Conservation (phyloP, 53 echinoderm and acorn worm species). For the Glandiceps talaboti region DNA sequence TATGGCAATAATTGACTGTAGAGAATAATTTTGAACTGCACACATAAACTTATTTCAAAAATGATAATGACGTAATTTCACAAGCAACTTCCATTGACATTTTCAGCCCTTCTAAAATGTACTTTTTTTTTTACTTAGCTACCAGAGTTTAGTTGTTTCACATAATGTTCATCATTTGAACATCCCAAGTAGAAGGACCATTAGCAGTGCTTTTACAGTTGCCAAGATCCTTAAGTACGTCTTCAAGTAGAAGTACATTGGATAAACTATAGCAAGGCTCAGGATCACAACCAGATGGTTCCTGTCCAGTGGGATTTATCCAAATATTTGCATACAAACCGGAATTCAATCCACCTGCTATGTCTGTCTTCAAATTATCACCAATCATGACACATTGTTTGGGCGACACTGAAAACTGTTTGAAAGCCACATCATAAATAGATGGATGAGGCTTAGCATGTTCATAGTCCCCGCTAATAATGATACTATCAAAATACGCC, state of each 20-base stretch:
- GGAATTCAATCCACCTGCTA: slow-evolving; percentile 78
- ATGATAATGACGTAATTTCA: too few species aligned
- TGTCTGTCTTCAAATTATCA: slow-evolving; percentile 81
- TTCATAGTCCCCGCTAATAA: slow-evolving; percentile 80
- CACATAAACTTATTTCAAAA: too few species aligned
- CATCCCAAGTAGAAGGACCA: not conserved
- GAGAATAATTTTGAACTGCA: too few species aligned
- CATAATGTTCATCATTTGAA: not conserved
- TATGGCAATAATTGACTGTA: too few species aligned
- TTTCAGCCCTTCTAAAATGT: too few species aligned
- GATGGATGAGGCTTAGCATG: slow-evolving; percentile 78
- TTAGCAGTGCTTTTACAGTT: not conserved
- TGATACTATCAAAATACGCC: slow-evolving; percentile 73
- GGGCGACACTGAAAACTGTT: slow-evolving; percentile 33
- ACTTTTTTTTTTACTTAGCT: too few species aligned
- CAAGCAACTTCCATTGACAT: too few species aligned
- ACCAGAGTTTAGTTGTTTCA: too few species aligned
- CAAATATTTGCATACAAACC: slow-evolving; percentile 57
- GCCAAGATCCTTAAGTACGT: slow-evolving; percentile 30
- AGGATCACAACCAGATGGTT: slow-evolving; percentile 30
- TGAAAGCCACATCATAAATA: slow-evolving; percentile 68
- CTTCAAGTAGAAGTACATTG: slow-evolving; percentile 48
- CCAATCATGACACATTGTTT: slow-evolving; percentile 78
- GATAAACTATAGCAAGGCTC: slow-evolving; percentile 53
- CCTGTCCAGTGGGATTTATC: slow-evolving; percentile 47